Base-by-base conservation (phyloP, 1,140 invertebrate genomes). In the Pseudomyrmex sp. region DNA sequence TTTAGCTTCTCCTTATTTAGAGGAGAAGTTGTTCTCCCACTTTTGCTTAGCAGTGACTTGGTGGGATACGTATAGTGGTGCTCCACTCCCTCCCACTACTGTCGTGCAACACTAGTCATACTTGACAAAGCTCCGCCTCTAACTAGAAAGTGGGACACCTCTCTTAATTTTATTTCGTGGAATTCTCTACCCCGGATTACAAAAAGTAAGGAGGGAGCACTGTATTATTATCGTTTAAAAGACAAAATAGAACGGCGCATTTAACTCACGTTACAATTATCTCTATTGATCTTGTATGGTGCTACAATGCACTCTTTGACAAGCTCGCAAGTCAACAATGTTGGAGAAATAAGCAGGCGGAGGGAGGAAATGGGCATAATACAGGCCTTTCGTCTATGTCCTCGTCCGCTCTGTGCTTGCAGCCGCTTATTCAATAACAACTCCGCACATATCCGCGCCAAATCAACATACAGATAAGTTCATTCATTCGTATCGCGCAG, bases 391-490 rank as follows among this genome's bases (percentile, higher is more conserved):
- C 13, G 50, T 56, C 62, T 23, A 80, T 59, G 76, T 26, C 59
- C 65, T 54, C 66, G 9, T 54, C 35, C 15, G 20, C 20, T 13
- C 20, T 13, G 10, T 12, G 44, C n/a, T 52, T 15, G 35, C 75
- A 54, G 48, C 20, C 20, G 66, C 54, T 80, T 80, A 80, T 80
- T 80, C 76, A 62, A 82, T 82, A 75, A 82, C 70, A 63, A 82
- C n/a, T 44, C 79, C 13, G 52, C 50, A 35, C 70, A 75, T 63
- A 82, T 82, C 50, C 79, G 52, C 79, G 26, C 54, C 79, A 62
- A 80, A 84, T 84, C 82, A 84, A 84, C 82, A 84, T 79, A 84
- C 74, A 79, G 63, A 80, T 84, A 80, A 84, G 74, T 84, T 84
- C 63, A 80, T 84, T 84, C 82, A 69, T 61, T 84, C 63, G 82